Conservation (phyloP, 2,888 invertebrate species). For the Cheilosia vernalis region DNA sequence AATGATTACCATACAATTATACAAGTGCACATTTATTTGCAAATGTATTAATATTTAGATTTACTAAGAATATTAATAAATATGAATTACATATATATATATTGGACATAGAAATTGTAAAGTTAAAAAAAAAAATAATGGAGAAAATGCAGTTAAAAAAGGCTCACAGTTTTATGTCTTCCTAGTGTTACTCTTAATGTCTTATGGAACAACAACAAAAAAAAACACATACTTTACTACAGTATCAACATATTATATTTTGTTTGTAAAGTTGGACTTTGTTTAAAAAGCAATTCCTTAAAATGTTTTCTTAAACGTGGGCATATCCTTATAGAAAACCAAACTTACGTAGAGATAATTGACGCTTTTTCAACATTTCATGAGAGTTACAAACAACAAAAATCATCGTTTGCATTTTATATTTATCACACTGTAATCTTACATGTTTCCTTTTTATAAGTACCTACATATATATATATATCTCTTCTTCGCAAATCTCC, state of each 20-base stretch:
- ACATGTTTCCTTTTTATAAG: conserved; percentile 20
- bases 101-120: conserved; percentile 50
- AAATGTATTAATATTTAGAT: conserved; percentile 62
- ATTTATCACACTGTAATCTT: conserved; percentile 64
- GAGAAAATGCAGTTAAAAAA: conserved; percentile 44
- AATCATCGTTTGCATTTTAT: conserved; percentile 52
- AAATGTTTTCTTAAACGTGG: conserved; percentile 42
- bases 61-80: conserved; percentile 54
- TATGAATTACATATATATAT: conserved; percentile 54
- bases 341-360: conserved; percentile 49
- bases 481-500: conserved; percentile 48
- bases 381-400: conserved; percentile 21
- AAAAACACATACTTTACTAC: conserved; percentile 21
- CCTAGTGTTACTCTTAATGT: conserved; percentile 70
- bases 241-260: conserved; percentile 29
- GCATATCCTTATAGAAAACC: conserved; percentile 55
- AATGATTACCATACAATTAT: conserved; percentile 63
- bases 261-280: conserved; percentile 7
- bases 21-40: conserved; percentile 74
- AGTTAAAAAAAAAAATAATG: conserved; percentile 24
- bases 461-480: conserved; percentile 35
- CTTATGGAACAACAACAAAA: conserved; percentile 64
- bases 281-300: conserved; percentile 6
- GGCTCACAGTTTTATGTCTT: conserved; percentile 74
- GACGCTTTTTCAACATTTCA: conserved; percentile 57